These are phyloP conservation scores for Dendrolimus punctatus DNA, from an alignment of 1,140 invertebrate genomes.

Conservation along the genomic window DNA sequence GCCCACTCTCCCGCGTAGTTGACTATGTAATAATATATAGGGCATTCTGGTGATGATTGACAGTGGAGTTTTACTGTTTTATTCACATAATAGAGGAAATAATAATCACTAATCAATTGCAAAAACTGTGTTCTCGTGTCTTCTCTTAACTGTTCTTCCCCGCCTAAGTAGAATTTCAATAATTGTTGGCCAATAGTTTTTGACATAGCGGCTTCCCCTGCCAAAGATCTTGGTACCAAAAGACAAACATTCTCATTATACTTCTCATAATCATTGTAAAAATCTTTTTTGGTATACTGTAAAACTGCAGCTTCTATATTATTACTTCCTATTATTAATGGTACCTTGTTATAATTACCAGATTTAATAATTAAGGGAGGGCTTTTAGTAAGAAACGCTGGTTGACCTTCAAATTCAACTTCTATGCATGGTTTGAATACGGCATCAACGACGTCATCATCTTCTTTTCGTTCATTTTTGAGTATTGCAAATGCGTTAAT, in stretches of 20 bases:
- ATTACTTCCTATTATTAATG: conserved; percentile 54
- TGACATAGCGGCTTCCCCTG: conserved; percentile 22
- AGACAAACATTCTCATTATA: conserved; percentile 37
- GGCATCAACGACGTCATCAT: conserved; percentile 29
- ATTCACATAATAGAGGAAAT: conserved; percentile 51
- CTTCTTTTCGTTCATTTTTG: conserved; percentile 8
- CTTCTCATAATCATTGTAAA: conserved; percentile 41
- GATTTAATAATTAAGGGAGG: conserved; percentile 45
- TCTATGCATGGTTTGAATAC: conserved; percentile 57
- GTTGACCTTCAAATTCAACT: conserved; percentile 52
- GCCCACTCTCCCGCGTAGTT: conserved; percentile 48
- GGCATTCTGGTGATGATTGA: conserved; percentile 31
- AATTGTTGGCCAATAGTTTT: conserved; percentile 42
- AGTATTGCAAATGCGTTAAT: conserved; percentile 30
- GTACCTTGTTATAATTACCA: conserved; percentile 54
- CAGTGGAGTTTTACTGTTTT: conserved; percentile 43
- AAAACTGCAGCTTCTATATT: conserved; percentile 40
- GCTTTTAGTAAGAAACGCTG: conserved; percentile 46
- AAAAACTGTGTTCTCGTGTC: conserved; percentile 42
- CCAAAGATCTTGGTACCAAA: conserved; percentile 39
- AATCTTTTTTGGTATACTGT: conserved; percentile 31
- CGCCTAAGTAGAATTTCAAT: conserved; percentile 45
- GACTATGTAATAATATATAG: conserved; percentile 53
- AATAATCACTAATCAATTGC: conserved; percentile 51
- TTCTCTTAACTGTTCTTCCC: conserved; percentile 26